Evolutionary conservation across 2,797 vertebrate genomes (phyloP), one percentile per base, ranked within the genome.

Genomic region (Chaunax sp.): DNA sequence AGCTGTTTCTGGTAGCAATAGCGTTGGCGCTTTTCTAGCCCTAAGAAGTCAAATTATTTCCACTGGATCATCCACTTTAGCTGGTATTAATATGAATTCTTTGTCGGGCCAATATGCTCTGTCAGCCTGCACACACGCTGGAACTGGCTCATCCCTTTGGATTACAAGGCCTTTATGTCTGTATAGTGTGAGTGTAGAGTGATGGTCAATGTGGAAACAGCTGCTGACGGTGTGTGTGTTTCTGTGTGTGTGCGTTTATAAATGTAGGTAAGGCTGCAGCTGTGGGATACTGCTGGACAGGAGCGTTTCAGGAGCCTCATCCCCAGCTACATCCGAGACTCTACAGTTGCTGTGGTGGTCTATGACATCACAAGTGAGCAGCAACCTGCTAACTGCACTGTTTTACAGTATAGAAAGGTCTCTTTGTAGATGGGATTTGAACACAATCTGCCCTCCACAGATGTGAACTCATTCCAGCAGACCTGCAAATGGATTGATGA

Each of bases 401-500:
- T 49, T 13, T n/a, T n/a, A 18, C 16, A 2, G 16, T 60, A 10
- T 67, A 18, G 3, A 38, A 1, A 50, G 33, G 9, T 35, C 9
- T 35, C 10, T 35, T 43, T 49, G 15, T 28, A 1, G 1, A 8
- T 20, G 41, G 4, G 35, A 49, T 25, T 43, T 38, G 58, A 49
- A 59, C 1, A 19, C 12, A 20, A 33, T 77, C 45, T 81, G 9
- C 20, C 65, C 71, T 82, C 78, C 72, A 60, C 92, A 98, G 96
- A 98, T 74, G 92, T 98, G 78, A 98, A 96, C 90, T 98, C 96
- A 38, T 98, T 98, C 86, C 96, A 96, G 82, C 95, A 97, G 92
- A 98, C 96, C 73, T 96, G 95, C 68, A 97, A 97, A 89, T 97
- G 96, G 96, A 97, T 97, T 16, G 96, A 97, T 23, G 96, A 97